Evolutionary conservation across 1,140 invertebrate genomes (phyloP).

Genomic region (Trichoplusia ni): DNA sequence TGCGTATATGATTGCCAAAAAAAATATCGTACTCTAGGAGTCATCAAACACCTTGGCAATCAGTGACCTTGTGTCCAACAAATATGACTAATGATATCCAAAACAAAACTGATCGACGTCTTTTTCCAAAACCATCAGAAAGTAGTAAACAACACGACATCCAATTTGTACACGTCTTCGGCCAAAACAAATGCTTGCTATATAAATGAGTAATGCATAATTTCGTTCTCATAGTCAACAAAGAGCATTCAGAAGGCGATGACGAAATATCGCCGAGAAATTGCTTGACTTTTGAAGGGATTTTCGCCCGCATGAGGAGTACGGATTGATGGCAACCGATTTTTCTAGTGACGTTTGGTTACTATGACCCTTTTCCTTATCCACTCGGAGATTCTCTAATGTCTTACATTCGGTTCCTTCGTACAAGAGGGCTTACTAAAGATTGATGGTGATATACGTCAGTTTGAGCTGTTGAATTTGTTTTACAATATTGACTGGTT

Average conservation of each 20-base stretch:
- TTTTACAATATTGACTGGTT: no score
- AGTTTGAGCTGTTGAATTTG: not conserved
- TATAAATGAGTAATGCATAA: conserved; percentile 44
- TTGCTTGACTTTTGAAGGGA: conserved; percentile 46
- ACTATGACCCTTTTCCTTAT: conserved; percentile 36
- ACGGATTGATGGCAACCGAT: conserved; percentile 48
- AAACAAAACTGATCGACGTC: no score
- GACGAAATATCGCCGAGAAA: conserved; percentile 41
- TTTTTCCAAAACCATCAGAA: no score
- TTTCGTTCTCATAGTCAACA: conserved; percentile 39
- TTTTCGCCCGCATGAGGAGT: conserved; percentile 39
- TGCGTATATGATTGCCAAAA: no score
- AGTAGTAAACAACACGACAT: no score
- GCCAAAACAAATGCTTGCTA: not conserved
- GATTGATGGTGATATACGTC: conserved; percentile 37
- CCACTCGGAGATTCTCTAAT: conserved; percentile 27
- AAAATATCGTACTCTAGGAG: no score
- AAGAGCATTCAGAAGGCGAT: conserved; percentile 41
- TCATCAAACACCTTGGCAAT: no score
- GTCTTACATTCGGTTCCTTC: conserved; percentile 22
- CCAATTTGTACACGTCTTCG: not conserved
- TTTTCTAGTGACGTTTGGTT: conserved; percentile 39
- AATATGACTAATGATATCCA: no score
- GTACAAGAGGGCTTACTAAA: conserved; percentile 30
- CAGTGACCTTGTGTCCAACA: no score